Percentiles rank a stretch among this genome's conserved stretches.
Evolutionary conservation across 2,797 vertebrate species (phyloP).

Genomic region (Ficedula albicollis): DNA sequence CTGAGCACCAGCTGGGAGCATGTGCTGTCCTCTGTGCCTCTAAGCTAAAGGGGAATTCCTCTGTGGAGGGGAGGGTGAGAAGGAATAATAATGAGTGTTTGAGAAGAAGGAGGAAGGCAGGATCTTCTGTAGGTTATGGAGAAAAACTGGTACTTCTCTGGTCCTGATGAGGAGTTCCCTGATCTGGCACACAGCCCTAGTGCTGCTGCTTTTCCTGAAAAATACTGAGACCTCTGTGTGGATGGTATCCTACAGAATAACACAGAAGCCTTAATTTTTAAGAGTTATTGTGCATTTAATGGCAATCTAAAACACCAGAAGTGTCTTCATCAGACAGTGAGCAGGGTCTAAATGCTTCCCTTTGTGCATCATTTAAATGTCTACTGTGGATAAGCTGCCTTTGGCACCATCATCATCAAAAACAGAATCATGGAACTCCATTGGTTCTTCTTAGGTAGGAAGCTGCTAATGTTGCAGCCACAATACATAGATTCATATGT

Average conservation of each 20-base stretch:
- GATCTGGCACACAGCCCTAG: not conserved
- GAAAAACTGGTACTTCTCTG: not conserved
- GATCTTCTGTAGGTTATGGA: not conserved
- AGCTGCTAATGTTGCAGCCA: not conserved
- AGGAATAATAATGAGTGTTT: not conserved
- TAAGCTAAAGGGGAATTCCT: not conserved
- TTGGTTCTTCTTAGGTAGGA: not conserved
- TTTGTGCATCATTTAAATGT: not conserved
- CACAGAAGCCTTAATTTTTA: not conserved
- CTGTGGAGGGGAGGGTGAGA: not conserved
- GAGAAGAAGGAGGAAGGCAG: not conserved
- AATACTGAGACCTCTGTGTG: not conserved
- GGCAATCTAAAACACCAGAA: not conserved
- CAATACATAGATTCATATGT: not conserved
- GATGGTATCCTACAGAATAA: not conserved
- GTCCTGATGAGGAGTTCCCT: not conserved
- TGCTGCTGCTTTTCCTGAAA: not conserved
- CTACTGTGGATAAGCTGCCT: not conserved
- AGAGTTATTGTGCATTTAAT: not conserved
- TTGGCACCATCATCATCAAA: not conserved
- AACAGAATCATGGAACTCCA: not conserved
- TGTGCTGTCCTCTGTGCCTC: not conserved
- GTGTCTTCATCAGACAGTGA: not conserved
- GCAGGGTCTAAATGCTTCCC: not conserved
- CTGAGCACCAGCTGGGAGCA: not conserved